Base-by-base conservation (phyloP, 2,113 vertebrate species). In the Chamaea fasciata region DNA sequence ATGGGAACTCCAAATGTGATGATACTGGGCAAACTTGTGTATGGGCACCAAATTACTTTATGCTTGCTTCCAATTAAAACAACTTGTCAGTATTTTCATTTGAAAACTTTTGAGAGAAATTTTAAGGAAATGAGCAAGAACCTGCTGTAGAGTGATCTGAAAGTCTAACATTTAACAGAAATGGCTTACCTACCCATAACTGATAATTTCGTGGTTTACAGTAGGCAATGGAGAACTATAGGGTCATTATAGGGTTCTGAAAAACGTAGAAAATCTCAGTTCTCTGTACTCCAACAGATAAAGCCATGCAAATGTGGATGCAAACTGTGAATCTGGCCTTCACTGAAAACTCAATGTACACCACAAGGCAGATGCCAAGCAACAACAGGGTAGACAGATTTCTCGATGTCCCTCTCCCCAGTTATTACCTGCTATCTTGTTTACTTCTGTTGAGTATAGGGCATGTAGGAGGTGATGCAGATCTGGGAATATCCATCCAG, bases 391-490 rank as follows among this genome's bases (percentile, higher is more conserved):
- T 42, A 4, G 11, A 15, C 47, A 3, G 6, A 3, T 31, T 76
- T 41, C 9, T 41, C 0, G 0, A 0, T 37, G 19, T 57, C 16
- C 8, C 35, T 91, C 41, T 80, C 7, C 17, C 11, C 6, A 4
- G 0, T 59, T 60, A 28, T 62, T 65, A 28, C 19, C n/a, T 57
- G 15, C 31, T 62, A 4, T 28, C 55, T 73, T 19, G 1, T 74
- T 84, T 70, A 12, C 22, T 42, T 55, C 23, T 55, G 1, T 21
- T 27, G 15, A 11, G 28, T 70, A 12, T 5, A 16, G 42, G 47
- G 35, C 26, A 7, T 18, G 23, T 23, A 73, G 41, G 55, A 65
- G 17, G 11, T 39, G 44, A 31, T 80, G 30, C 19, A 47, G 18
- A 11, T 75, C 42, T 62, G 39, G 57, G 21, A 85, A n/a, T 71